Conservation (phyloP, 2,113 vertebrate genomes). For the Pelusios castaneus region DNA sequence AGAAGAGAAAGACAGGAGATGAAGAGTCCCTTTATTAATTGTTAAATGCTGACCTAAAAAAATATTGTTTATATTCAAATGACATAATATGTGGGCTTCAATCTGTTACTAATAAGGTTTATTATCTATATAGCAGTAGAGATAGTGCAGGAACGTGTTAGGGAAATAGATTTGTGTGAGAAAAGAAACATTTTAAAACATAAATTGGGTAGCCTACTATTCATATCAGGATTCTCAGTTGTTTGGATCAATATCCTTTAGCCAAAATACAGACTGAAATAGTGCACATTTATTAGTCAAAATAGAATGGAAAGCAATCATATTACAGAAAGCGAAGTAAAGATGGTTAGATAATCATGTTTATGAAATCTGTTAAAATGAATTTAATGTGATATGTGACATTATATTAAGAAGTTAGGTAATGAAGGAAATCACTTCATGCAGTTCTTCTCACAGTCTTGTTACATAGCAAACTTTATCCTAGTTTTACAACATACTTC, state of each 20-base stretch:
- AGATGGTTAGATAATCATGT: background rate
- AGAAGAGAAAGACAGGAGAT: background rate
- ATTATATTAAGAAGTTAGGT: background rate
- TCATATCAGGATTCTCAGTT: background rate
- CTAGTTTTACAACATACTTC: background rate
- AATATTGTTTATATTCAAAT: background rate
- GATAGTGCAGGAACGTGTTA: background rate
- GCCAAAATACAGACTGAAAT: background rate
- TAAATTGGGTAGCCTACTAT: background rate
- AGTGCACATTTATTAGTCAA: background rate
- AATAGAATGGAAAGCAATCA: background rate
- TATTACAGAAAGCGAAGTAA: background rate
- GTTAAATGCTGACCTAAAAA: background rate
- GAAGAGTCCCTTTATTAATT: too few species aligned
- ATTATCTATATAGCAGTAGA: background rate
- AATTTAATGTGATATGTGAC: background rate
- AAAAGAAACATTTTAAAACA: background rate
- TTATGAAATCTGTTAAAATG: background rate
- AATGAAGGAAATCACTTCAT: background rate
- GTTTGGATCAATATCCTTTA: background rate
- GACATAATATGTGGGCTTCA: background rate
- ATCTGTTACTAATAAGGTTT: background rate
- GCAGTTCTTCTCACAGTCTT: background rate
- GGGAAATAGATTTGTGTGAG: background rate
- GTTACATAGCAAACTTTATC: background rate